Percentiles rank a stretch among this genome's conserved stretches.
These are phyloP conservation scores for Scaptodrosophila latifasciaeformis DNA, from an alignment of 2,888 invertebrate genomes.

Conservation along the genomic window DNA sequence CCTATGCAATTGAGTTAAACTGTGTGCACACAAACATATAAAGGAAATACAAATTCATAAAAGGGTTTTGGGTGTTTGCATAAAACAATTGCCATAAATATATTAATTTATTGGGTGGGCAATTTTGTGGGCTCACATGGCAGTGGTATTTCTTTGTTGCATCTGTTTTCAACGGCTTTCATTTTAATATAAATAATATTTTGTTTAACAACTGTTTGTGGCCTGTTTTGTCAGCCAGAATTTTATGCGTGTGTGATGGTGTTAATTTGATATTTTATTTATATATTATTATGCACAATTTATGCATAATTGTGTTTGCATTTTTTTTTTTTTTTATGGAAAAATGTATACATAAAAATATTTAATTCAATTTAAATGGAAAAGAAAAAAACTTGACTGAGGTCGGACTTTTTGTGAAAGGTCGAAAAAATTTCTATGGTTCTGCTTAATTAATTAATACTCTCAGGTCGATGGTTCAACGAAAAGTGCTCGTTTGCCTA, in stretches of 20 bases:
- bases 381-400: conserved; percentile 10
- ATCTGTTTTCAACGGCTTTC: neutral
- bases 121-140: neutral
- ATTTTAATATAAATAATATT: conserved; percentile 7
- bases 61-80: neutral
- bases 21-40: neutral
- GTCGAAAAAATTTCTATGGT: too few relatives aligned
- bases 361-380: conserved; percentile 47
- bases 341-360: conserved; percentile 21
- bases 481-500: neutral
- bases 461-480: neutral
- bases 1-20: too few relatives aligned
- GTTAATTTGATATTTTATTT: conserved; percentile 68
- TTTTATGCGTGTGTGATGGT: conserved; percentile 20
- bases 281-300: conserved; percentile 54
- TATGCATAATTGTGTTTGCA: conserved; percentile 58
- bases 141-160: neutral
- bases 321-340: conserved; percentile 22
- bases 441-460: neutral
- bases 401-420: too few relatives aligned
- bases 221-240: conserved; percentile 27
- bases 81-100: conserved; percentile 56
- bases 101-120: conserved; percentile 6
- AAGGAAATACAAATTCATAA: neutral
- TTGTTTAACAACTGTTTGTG: conserved; percentile 58